Conservation (phyloP, 1,140 invertebrate genomes). For the Trinorchestia longiramus region DNA sequence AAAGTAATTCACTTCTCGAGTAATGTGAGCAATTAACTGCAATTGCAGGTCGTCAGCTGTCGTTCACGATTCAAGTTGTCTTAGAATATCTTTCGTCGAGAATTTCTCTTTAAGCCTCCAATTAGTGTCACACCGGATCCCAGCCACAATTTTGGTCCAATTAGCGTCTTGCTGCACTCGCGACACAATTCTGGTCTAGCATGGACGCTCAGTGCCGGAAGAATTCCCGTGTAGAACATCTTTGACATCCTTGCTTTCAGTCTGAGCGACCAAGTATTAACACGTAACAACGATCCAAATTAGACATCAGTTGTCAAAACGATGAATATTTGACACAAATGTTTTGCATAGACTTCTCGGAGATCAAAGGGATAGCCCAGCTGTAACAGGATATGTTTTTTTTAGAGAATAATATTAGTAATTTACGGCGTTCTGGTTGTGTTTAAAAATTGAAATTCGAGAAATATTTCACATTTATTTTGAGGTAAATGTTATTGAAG, state of each 20-base stretch:
- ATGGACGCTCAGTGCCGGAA: background rate
- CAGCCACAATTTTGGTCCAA: too few species aligned
- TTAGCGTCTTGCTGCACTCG: too few species aligned
- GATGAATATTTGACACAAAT: background rate
- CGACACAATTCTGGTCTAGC: background rate
- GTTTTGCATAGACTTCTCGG: background rate
- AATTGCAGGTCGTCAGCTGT: background rate
- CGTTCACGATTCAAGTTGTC: background rate
- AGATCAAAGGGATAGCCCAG: background rate
- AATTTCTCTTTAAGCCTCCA: background rate
- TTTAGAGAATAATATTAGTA: background rate
- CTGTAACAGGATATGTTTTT: background rate
- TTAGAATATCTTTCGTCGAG: background rate
- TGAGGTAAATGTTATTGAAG: background rate
- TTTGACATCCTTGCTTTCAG: background rate
- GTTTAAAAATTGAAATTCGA: background rate
- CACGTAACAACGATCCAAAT: background rate
- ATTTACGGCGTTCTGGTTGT: background rate
- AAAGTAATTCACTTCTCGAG: background rate
- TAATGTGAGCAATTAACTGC: background rate
- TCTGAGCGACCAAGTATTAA: background rate
- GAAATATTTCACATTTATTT: background rate
- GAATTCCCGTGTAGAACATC: background rate
- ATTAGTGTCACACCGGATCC: background rate
- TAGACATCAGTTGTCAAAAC: background rate